Percentiles rank a stretch among this genome's conserved stretches.
phyloP scores from a whole-genome alignment of 2,113 vertebrate species.

The Sorex araneus region DNA sequence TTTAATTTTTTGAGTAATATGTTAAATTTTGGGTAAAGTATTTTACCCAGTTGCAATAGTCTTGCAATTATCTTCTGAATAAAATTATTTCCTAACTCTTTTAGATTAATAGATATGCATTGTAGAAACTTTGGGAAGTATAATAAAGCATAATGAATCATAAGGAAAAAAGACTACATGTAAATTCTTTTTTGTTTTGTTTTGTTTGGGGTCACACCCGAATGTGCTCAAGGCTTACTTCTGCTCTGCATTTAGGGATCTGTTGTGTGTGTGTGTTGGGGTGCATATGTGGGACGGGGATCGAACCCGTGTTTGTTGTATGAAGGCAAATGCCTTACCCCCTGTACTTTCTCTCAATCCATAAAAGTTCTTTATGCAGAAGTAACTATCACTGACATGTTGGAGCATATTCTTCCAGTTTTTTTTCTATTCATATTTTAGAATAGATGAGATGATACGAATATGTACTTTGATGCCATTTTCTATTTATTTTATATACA shows the following conservation, averaged over 20 bases:
- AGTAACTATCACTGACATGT: background rate
- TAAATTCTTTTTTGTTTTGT: too few relatives aligned
- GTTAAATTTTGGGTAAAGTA: background rate
- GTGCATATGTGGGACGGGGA: too few relatives aligned
- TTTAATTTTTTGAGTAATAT: background rate
- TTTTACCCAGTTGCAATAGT: background rate
- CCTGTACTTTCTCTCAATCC: background rate
- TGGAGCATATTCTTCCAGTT: conserved; percentile 1
- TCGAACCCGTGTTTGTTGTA: too few relatives aligned
- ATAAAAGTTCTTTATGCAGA: background rate
- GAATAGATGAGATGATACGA: conserved; percentile 29
- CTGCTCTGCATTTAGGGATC: background rate
- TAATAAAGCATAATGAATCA: conserved; percentile 12
- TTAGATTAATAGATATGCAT: conserved; percentile 43
- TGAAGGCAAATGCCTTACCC: too few relatives aligned
- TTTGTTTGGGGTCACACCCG: too few relatives aligned
- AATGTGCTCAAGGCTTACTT: too few relatives aligned
- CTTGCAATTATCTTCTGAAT: conserved; percentile 13
- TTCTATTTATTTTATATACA: background rate
- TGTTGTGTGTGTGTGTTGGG: too few relatives aligned
- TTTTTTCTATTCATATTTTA: background rate
- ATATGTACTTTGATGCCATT: background rate
- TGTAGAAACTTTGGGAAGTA: conserved; percentile 28
- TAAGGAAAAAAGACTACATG: conserved; percentile 11
- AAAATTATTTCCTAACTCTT: conserved; percentile 5